These are phyloP conservation scores for Piezodorus guildinii DNA, from an alignment of 1,140 invertebrate genomes.

Conservation along the genomic window DNA sequence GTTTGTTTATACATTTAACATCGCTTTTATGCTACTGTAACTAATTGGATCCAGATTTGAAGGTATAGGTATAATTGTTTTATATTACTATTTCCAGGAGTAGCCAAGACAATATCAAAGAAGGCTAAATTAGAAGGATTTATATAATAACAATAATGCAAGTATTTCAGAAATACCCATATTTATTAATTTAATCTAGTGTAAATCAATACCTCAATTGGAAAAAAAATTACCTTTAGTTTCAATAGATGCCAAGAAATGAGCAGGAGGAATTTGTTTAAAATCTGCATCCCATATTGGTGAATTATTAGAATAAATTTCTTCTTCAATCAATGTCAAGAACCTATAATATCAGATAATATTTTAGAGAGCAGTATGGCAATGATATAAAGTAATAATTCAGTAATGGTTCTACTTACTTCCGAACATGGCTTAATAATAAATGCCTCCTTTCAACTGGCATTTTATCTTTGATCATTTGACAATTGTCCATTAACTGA, in stretches of 20 bases:
- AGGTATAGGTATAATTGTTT: no score
- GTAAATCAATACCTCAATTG: no score
- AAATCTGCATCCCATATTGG: constrained; percentile 91
- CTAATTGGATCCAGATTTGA: no score
- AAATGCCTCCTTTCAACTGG: constrained; percentile 67
- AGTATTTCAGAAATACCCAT: no score
- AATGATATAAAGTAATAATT: no score
- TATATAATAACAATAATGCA: no score
- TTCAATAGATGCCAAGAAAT: constrained; percentile 41
- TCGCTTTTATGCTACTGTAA: no score
- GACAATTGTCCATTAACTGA: constrained; percentile 82
- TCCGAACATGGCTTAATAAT: constrained; percentile 52
- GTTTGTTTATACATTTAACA: no score
- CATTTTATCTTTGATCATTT: constrained; percentile 76
- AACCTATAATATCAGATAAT: constrained; percentile 44
- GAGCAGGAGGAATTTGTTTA: constrained; percentile 55
- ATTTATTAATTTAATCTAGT: no score
- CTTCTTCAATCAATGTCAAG: constrained; percentile 72
- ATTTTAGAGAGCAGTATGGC: background rate
- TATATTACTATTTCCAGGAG: no score
- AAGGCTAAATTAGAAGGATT: no score
- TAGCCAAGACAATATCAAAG: no score
- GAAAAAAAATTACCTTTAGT: constrained; percentile 28
- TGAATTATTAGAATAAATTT: constrained; percentile 72
- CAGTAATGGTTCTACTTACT: constrained; percentile 33